Evolutionary conservation across 64 coral and sea anemone species (phyloP).

Genomic region (Montipora foliosa): DNA sequence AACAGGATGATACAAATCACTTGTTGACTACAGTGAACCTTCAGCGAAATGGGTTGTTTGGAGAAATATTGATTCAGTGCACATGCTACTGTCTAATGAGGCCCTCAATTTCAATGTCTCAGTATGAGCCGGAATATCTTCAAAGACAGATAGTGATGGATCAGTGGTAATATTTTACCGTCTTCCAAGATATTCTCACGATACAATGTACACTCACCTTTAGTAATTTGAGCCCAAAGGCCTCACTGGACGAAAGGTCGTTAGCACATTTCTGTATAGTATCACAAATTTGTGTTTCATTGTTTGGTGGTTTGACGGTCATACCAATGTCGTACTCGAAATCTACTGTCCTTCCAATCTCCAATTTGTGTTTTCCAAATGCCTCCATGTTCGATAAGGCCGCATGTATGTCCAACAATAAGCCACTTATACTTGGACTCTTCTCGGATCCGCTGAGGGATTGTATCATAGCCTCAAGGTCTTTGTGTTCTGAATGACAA

Average conservation of each 20-base stretch:
- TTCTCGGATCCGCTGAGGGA: background rate
- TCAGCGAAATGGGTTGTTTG: too few relatives aligned
- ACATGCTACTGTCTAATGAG: too few relatives aligned
- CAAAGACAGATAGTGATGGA: too few relatives aligned
- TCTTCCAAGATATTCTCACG: too few relatives aligned
- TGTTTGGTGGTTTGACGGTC: constrained; percentile 1
- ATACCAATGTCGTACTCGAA: constrained; percentile 38
- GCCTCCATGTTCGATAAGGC: constrained; percentile 41
- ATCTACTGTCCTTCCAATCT: constrained; percentile 68
- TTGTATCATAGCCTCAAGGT: constrained; percentile 42
- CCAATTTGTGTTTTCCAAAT: constrained; percentile 1
- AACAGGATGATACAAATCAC: too few relatives aligned
- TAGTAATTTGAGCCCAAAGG: constrained; percentile 1
- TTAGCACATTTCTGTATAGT: constrained; percentile 12
- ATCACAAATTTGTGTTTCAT: background rate
- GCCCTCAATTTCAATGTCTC: too few relatives aligned
- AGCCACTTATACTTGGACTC: constrained; percentile 54
- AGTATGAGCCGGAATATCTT: too few relatives aligned
- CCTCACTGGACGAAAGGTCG: background rate
- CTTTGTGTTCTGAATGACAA: constrained; percentile 21
- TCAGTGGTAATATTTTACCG: too few relatives aligned
- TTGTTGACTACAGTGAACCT: too few relatives aligned
- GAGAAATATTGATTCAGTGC: too few relatives aligned
- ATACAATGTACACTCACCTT: background rate
- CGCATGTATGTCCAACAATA: constrained; percentile 78